Evolutionary conservation across 1,140 invertebrate species (phyloP).

Genomic region (Saccostrea cuccullata): DNA sequence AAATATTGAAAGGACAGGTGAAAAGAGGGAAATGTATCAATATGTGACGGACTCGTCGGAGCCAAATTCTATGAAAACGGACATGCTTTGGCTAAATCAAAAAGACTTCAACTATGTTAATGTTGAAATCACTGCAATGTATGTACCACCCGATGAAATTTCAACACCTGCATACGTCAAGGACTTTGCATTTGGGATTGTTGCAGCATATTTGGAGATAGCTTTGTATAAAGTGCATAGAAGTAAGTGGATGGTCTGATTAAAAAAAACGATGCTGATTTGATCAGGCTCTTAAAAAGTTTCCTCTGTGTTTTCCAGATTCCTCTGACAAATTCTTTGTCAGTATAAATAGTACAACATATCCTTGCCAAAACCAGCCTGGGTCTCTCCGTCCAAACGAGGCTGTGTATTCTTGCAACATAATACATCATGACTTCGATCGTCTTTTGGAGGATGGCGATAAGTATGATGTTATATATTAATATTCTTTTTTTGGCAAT

Average conservation of each 20-base stretch:
- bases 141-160: neutral
- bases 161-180: neutral
- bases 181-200: conserved; percentile 22
- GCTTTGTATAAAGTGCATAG: neutral
- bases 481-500: no score
- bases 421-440: neutral
- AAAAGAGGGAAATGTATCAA: neutral
- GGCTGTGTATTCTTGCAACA: conserved; percentile 5
- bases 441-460: conserved; percentile 40
- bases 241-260: neutral
- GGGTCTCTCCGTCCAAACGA: neutral
- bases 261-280: neutral
- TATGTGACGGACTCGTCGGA: conserved; percentile 41
- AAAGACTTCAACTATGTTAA: conserved; percentile 36
- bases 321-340: neutral
- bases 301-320: neutral
- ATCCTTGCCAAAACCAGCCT: neutral
- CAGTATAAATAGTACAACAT: conserved; percentile 9
- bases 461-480: neutral
- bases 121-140: conserved; percentile 28
- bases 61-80: conserved; percentile 22
- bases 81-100: conserved; percentile 31
- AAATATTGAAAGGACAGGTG: conserved; percentile 6
- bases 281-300: no score
- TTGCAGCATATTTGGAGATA: neutral